Conservation (phyloP, 2,888 invertebrate species). For the Conomelus anceps region DNA sequence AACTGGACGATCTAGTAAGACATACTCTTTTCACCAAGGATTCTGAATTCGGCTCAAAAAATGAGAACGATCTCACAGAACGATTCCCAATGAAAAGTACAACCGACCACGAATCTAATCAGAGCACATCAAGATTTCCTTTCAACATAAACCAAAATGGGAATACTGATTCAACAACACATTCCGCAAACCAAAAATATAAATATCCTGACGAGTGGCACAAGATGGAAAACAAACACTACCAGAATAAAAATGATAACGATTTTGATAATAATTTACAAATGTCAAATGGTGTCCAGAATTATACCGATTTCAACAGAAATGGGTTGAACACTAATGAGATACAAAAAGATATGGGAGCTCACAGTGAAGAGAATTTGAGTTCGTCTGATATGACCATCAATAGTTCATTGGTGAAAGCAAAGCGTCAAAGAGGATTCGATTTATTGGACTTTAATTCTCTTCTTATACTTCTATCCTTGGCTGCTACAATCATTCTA, state of each 20-base stretch:
- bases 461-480: background rate
- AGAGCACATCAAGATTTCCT: background rate
- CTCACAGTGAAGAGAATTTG: background rate
- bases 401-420: conserved; percentile 7
- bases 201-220: background rate
- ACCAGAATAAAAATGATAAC: background rate
- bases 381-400: background rate
- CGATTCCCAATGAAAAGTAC: background rate
- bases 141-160: background rate
- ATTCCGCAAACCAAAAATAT: background rate
- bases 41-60: background rate
- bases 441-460: conserved; percentile 3
- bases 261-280: background rate
- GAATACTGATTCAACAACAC: background rate
- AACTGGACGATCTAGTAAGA: background rate
- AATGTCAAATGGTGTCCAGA: background rate
- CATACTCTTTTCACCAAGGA: background rate
- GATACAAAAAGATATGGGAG: conserved; percentile 7
- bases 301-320: background rate
- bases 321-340: background rate
- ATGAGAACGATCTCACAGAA: background rate
- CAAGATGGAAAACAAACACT: background rate
- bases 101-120: background rate
- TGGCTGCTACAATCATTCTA: background rate
- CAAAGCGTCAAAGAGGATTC: background rate